Evolutionary conservation across 2,888 invertebrate species (phyloP).

Genomic region (Lottia scabra): DNA sequence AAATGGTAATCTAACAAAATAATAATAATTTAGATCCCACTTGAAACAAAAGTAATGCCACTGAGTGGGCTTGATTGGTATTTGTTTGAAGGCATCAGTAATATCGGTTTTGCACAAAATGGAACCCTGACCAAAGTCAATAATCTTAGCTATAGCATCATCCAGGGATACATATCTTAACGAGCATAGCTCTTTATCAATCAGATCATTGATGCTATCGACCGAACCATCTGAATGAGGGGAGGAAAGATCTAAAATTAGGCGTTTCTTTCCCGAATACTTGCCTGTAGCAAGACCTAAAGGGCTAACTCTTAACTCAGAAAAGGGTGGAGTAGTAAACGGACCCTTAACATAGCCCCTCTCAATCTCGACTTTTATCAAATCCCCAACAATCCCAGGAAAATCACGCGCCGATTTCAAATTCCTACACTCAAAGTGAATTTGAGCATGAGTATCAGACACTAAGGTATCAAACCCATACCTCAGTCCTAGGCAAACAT

Average conservation of each 20-base stretch:
- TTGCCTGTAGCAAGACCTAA: slow-evolving; percentile 30
- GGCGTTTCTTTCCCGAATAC: slow-evolving; percentile 30
- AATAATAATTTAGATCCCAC: slow-evolving; percentile 5
- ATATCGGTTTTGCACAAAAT: slow-evolving; percentile 30
- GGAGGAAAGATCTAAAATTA: slow-evolving; percentile 35
- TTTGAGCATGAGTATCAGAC: neutral
- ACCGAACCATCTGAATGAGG: slow-evolving; percentile 21
- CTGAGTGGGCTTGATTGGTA: slow-evolving; percentile 18
- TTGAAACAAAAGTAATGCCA: slow-evolving; percentile 16
- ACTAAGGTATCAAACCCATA: neutral
- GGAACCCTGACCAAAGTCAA: slow-evolving; percentile 14
- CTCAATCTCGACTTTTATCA: slow-evolving; percentile 26
- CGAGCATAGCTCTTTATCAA: slow-evolving; percentile 30
- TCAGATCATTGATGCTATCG: slow-evolving; percentile 32
- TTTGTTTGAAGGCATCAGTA: slow-evolving; percentile 29
- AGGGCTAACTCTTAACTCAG: slow-evolving; percentile 25
- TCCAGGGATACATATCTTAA: slow-evolving; percentile 32
- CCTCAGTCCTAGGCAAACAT: neutral
- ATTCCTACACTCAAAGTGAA: slow-evolving; percentile 26
- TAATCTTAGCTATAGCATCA: slow-evolving; percentile 30
- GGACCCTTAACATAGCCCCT: slow-evolving; percentile 33
- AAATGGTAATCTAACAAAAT: slow-evolving; percentile 14
- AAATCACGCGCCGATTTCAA: slow-evolving; percentile 25
- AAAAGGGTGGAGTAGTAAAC: slow-evolving; percentile 22
- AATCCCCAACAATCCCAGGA: slow-evolving; percentile 14